Conservation (phyloP, 2,888 invertebrate species). For the Chromoteleia sp. region DNA sequence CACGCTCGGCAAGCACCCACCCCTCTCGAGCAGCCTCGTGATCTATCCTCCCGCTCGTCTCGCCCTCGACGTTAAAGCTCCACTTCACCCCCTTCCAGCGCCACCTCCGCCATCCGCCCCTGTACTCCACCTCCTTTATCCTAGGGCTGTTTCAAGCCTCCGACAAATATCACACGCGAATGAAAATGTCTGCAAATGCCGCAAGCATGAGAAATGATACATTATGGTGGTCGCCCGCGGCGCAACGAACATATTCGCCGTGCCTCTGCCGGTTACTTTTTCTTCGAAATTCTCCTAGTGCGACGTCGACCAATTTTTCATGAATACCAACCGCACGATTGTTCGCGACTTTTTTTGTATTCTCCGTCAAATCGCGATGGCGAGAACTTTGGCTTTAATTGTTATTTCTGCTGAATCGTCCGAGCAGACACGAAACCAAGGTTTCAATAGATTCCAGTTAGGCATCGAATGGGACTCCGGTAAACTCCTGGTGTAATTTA, state of each 20-base stretch:
- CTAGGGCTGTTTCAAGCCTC: conserved; percentile 72
- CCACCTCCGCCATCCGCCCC: conserved; percentile 61
- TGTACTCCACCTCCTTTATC: conserved; percentile 44
- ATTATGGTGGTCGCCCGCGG: conserved; percentile 69
- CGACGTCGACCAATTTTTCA: conserved; percentile 43
- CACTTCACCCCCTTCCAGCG: conserved; percentile 59
- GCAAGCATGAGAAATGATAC: conserved; percentile 71
- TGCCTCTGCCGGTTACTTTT: conserved; percentile 35
- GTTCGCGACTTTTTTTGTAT: neutral
- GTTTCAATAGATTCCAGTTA: no score
- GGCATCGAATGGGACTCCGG: no score
- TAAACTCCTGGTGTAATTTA: no score
- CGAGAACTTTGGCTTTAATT: no score
- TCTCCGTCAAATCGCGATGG: neutral
- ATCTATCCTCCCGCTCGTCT: no score
- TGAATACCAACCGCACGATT: conserved; percentile 20
- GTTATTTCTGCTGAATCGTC: no score
- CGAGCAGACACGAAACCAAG: no score
- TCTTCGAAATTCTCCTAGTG: conserved; percentile 31
- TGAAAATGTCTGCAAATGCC: conserved; percentile 76
- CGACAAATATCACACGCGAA: conserved; percentile 75
- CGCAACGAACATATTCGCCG: conserved; percentile 43
- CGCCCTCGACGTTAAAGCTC: no score
- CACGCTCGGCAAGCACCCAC: no score
- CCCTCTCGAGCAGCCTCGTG: no score